These are phyloP conservation scores for Cyclargus thomasi DNA, from an alignment of 1,140 invertebrate genomes.

Conservation along the genomic window DNA sequence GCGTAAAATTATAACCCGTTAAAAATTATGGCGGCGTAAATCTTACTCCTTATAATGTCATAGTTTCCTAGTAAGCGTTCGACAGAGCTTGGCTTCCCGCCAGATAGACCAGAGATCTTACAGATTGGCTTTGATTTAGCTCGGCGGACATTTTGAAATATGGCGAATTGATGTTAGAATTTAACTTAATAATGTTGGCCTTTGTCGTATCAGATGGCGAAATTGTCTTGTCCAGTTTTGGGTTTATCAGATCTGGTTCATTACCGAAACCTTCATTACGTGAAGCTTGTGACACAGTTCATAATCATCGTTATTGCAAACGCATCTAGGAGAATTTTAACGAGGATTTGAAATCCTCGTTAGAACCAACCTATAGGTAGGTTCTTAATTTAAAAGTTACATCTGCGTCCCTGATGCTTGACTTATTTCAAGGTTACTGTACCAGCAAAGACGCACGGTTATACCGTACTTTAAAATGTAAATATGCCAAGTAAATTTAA, in stretches of 20 bases:
- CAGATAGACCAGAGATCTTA: neutral
- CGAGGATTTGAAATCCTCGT: too few species aligned
- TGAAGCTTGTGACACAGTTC: neutral
- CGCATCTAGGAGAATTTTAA: too few species aligned
- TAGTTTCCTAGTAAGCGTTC: neutral
- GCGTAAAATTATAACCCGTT: slow-evolving; percentile 3
- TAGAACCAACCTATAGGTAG: too few species aligned
- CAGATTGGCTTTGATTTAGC: neutral
- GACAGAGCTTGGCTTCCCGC: neutral
- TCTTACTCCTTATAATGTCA: slow-evolving; percentile 1
- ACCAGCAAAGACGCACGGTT: too few species aligned
- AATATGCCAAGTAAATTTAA: slow-evolving; percentile 23
- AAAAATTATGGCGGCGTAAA: neutral
- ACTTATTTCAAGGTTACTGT: neutral
- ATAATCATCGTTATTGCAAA: neutral
- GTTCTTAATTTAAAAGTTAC: too few species aligned
- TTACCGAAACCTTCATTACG: neutral
- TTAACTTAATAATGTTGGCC: neutral
- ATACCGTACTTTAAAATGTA: neutral
- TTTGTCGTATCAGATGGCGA: neutral
- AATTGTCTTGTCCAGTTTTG: neutral
- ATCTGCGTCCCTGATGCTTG: too few species aligned
- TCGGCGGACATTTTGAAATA: neutral
- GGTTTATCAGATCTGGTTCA: neutral
- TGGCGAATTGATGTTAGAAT: neutral